A percentile compares a stretch with the other conserved stretches of the same genome.
These are phyloP conservation scores for Onthophagus sagittarius DNA, from an alignment of 2,888 invertebrate genomes.

Conservation along the genomic window DNA sequence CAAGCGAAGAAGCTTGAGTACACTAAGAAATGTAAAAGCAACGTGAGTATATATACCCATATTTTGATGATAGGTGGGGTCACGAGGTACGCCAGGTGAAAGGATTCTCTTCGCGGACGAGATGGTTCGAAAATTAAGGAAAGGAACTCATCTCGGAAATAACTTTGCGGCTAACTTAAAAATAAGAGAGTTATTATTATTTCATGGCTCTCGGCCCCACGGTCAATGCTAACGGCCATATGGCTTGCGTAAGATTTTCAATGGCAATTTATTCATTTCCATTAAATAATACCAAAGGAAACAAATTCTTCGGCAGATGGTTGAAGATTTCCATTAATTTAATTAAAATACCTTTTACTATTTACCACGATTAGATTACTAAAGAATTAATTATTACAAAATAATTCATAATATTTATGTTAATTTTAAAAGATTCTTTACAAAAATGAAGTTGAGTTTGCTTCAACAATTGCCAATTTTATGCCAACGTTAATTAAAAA, in stretches of 20 bases:
- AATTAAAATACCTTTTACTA: too few relatives aligned
- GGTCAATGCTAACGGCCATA: not conserved
- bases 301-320: not conserved
- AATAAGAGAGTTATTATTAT: not conserved
- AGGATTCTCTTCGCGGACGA: slow-evolving; percentile 1
- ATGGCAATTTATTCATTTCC: not conserved
- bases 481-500: too few relatives aligned
- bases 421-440: too few relatives aligned
- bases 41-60: not conserved
- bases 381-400: too few relatives aligned
- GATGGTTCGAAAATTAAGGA: not conserved
- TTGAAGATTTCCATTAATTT: not conserved
- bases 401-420: too few relatives aligned
- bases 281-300: not conserved
- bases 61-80: slow-evolving; percentile 3
- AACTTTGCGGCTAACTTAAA: not conserved
- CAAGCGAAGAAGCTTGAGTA: not conserved
- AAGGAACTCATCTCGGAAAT: not conserved
- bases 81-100: not conserved
- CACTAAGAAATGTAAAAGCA: not conserved
- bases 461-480: too few relatives aligned
- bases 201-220: not conserved
- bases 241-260: not conserved
- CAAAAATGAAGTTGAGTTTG: too few relatives aligned
- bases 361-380: too few relatives aligned